Conservation (phyloP, 2,797 vertebrate genomes). For the Coregonus sp. region DNA sequence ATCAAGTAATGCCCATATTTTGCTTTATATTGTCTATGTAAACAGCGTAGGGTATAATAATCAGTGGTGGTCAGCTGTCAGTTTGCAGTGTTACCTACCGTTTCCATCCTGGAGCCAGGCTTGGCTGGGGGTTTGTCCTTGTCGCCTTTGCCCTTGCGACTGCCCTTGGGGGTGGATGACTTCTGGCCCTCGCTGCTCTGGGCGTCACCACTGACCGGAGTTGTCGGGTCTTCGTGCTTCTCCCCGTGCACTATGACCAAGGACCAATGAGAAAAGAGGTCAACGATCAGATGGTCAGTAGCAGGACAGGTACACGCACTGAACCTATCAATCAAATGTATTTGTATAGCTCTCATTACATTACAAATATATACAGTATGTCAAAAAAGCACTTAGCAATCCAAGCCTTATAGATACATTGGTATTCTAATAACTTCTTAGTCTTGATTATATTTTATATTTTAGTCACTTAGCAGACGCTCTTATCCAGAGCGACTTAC, state of each 20-base stretch:
- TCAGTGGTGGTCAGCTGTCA: neutral
- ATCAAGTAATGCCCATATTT: neutral
- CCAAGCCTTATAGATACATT: neutral
- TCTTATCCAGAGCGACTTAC: too few species aligned
- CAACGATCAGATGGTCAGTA: neutral
- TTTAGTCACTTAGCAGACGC: too few species aligned
- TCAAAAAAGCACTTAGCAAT: neutral
- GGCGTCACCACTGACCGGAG: conserved; percentile 41
- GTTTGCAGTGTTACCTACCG: conserved; percentile 8
- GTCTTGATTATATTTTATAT: too few species aligned
- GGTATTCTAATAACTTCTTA: neutral
- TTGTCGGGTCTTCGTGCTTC: conserved; percentile 67
- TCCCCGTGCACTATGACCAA: conserved; percentile 54
- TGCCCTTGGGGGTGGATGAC: conserved; percentile 67
- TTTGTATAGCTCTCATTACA: neutral
- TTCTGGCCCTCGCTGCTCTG: conserved; percentile 67
- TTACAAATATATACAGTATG: neutral
- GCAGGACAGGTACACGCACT: neutral
- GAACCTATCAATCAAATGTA: neutral
- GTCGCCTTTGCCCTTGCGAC: conserved; percentile 68
- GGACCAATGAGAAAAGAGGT: neutral
- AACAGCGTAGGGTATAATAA: too few species aligned
- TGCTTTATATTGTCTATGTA: neutral
- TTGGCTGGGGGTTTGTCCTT: conserved; percentile 77
- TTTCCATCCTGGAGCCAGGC: conserved; percentile 58